A percentile compares a stretch with the other conserved stretches of the same genome.
Conservation (phyloP, 2,888 invertebrate species). For the Noctua comes region DNA sequence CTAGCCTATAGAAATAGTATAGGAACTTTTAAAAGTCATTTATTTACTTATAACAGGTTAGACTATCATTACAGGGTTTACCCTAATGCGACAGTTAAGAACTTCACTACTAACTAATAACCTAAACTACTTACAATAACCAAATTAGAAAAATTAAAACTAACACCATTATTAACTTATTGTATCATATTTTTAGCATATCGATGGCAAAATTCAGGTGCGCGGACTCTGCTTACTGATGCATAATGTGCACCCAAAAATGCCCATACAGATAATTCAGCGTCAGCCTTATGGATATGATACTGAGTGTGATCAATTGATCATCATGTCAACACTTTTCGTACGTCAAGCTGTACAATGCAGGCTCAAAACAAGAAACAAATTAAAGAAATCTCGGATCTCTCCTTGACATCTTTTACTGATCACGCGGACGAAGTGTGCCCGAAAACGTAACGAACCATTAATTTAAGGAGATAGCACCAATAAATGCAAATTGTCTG, state of each 20-base stretch:
- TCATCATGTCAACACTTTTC: background rate
- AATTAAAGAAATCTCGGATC: background rate
- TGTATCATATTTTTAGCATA: too few relatives aligned
- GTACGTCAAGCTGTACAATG: background rate
- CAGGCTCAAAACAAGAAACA: background rate
- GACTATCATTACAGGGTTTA: too few relatives aligned
- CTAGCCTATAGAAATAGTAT: background rate
- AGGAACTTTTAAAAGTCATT: too few relatives aligned
- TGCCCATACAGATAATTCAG: background rate
- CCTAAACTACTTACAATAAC: too few relatives aligned
- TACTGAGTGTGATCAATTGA: constrained; percentile 6
- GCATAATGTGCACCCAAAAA: background rate
- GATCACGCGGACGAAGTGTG: constrained; percentile 57
- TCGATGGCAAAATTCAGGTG: background rate
- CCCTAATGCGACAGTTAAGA: too few relatives aligned
- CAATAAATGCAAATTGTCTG: constrained; percentile 80
- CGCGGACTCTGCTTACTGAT: background rate
- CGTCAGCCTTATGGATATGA: background rate
- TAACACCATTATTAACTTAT: too few relatives aligned
- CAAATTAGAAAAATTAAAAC: too few relatives aligned
- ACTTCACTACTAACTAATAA: too few relatives aligned
- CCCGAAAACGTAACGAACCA: constrained; percentile 42
- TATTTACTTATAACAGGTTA: too few relatives aligned
- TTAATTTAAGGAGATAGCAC: constrained; percentile 65
- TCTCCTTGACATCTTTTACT: constrained; percentile 35